phyloP scores from a whole-genome alignment of 1,140 invertebrate species.

The Gonioctena quinquepunctata region DNA sequence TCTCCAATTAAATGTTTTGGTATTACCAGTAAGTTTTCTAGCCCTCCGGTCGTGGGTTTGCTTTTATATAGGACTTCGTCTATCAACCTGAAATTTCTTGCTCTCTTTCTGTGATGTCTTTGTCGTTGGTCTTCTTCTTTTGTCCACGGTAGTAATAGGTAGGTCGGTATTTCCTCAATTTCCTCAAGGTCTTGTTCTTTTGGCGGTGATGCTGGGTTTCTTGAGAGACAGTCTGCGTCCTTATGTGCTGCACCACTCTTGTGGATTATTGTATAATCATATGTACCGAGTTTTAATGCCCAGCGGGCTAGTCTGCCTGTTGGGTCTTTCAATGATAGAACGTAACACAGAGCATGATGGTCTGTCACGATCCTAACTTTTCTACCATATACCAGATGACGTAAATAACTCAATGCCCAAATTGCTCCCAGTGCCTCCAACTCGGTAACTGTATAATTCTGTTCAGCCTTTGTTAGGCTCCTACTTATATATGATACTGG shows the following conservation, averaged over 20 bases:
- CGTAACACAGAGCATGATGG: conserved; percentile 3
- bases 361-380: conserved; percentile 17
- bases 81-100: too few relatives aligned
- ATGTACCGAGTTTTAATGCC: conserved; percentile 11
- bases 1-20: too few relatives aligned
- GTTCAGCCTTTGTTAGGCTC: neutral
- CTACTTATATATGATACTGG: conserved; percentile 7
- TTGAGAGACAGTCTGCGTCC: conserved; percentile 2
- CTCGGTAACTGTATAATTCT: conserved; percentile 4
- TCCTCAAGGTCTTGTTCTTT: too few relatives aligned
- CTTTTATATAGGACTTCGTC: too few relatives aligned
- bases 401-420: conserved; percentile 3
- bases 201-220: too few relatives aligned
- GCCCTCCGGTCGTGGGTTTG: too few relatives aligned
- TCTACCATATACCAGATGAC: conserved; percentile 7
- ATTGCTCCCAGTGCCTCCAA: conserved; percentile 8
- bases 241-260: neutral
- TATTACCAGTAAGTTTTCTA: too few relatives aligned
- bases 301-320: conserved; percentile 12
- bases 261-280: conserved; percentile 4
- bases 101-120: too few relatives aligned
- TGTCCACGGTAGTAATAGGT: too few relatives aligned
- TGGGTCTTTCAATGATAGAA: conserved; percentile 22
- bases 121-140: too few relatives aligned
- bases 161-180: too few relatives aligned